Evolutionary conservation across 2,888 invertebrate genomes (phyloP), one percentile per base, ranked within the genome.

Genomic region (Trachelus tabidus): DNA sequence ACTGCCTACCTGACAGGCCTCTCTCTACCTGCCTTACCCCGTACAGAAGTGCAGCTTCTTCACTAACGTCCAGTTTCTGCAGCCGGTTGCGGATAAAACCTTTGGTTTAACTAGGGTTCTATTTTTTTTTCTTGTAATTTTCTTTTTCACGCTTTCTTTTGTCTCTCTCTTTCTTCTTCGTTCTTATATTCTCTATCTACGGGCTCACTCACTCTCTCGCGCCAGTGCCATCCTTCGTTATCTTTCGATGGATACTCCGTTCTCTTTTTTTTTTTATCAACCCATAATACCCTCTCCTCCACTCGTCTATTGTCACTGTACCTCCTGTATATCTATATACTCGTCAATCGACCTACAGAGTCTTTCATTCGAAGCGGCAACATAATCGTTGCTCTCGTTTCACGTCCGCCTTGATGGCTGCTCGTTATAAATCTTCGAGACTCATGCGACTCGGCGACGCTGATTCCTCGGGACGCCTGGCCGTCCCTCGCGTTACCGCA

Each of bases 361-460:
- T 23, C 40, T 56, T 56, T 56, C 40, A 56, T 56, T 56, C 40
- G 40, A 56, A 56, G 40, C 40, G 40, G 23, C 6, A 56, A 56
- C 40, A 23, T 56, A 56, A 56, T 56, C 40, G 40, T 56, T 23
- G 23, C 40, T 56, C 40, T 56, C 40, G 40, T 56, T 56, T 56
- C 40, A 23, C 40, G 23, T 56, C 40, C 6, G 23, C 23, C 23
- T 77, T 79, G 80, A 82, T 81, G 81, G 81, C 81, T 79, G 79
- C 83, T 87, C 82, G 85, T 86, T 85, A 85, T 84, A 85, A 84
- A 83, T 83, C 84, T 83, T 82, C 79, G 83, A 56, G 40, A 23
- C 40, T 56, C 40, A 56, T 56, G 23, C 40, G 40, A 56, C 40
- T 23, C 40, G 40, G 1, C 40, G 40, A 56, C 23, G 40, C 40